Base-by-base conservation (phyloP, 2,888 invertebrate genomes). In the Lasioglossum vierecki region DNA sequence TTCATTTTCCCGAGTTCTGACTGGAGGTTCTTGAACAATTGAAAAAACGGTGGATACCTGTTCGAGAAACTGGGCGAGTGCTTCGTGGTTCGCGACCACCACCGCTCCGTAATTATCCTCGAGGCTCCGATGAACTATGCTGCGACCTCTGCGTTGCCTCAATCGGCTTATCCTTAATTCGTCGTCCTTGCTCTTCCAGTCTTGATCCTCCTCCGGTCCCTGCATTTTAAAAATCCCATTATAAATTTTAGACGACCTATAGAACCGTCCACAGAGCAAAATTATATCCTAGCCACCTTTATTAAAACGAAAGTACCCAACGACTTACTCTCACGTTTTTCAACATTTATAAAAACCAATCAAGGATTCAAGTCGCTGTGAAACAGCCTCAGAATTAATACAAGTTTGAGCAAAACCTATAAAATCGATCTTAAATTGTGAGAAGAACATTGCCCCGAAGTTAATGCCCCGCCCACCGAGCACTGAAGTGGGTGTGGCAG, bases 51-150 rank as follows among this genome's bases (percentile, higher is more conserved):
- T n/a, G 41, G 11, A 5, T 95, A 98, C 98, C 96, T 98, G 98
- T 95, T 98, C 98, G 88, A 98, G 96, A 92, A 98, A 97, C 95
- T 98, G 98, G 77, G 98, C 98, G 35, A 98, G 96, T 11, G 98
- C 98, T 95, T 98, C 98, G 93, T 98, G 98, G 95, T 98, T 98
- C 86, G 98, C 98, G 60, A 98, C 97, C 88, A 98, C 97, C 57
- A 98, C 98, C 68, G 98, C 98, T 30, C 98, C 98, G 93, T 98
- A 98, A 95, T 98, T 98, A 93, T 98, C 98, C 94, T 98, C 98
- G 87, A 98, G 96, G 94, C 97, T 98, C 93, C 97, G 97, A 94
- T 98, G 98, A 15, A 98, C 97, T 88, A 98, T 97, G 94, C 97
- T 98, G 84, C 98, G 96, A 77, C 97, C 97, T 95, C 98, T 97